Evolutionary conservation across 2,113 vertebrate species (phyloP), one percentile per base, ranked within the genome.

Genomic region (Oxyura jamaicensis): DNA sequence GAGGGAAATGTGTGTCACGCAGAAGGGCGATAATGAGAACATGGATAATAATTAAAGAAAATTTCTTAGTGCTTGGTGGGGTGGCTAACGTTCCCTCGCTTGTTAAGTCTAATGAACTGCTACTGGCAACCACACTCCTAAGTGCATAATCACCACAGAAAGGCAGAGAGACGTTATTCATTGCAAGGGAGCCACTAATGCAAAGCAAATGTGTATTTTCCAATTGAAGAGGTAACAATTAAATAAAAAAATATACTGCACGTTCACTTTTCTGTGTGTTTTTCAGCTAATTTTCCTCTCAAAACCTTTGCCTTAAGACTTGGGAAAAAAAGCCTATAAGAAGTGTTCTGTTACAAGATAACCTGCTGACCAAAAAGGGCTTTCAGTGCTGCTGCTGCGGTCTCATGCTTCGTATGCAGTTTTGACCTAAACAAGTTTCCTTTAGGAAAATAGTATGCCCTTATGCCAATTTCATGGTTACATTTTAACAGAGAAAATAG

Each of bases 121-220:
- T 88, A 56, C 36, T 86, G 28, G 29, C 66, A 78, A 39, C n/a
- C 36, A 48, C 18, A 36, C 11, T 79, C 31, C 50, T 68, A 72
- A 87, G 55, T 83, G 82, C 75, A 90, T 79, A 80, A 90, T 76
- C 86, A 73, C 76, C 36, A 76, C 86, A 50, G n/a, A 89, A 62
- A 76, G 22, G 50, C 26, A 60, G 7, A 84, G 46, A 81, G 48
- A 69, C 44, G 16, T 91, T 76, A 56, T 52, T 75, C 66, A 77
- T 41, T 67, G 29, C 62, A 94, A 65, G 44, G 11, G 73, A 92
- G 44, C 13, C 31, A 59, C 76, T 76, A 85, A 69, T 62, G 63
- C 66, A 79, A 91, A 91, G 10, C 13, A 80, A 82, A 76, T 44
- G 18, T 0, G 0, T 66, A 10, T 85, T 83, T 92, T 85, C 44